phyloP scores from a whole-genome alignment of 2,113 vertebrate genomes.

The Lophochroa leadbeateri region DNA sequence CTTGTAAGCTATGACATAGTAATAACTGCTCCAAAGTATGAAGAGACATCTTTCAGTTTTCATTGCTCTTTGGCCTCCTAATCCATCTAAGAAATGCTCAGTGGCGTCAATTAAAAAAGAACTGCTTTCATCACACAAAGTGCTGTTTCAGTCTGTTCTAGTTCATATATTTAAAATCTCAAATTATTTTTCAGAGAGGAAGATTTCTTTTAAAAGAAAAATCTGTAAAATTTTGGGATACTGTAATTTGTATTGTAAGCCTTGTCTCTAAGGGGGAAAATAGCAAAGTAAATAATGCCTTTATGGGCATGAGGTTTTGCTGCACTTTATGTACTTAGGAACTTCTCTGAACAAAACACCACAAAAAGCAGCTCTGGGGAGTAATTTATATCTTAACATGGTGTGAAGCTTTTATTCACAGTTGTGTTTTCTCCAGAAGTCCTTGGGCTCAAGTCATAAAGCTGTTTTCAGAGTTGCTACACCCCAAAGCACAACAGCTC shows the following conservation, averaged over 20 bases:
- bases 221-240: not conserved
- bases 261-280: not conserved
- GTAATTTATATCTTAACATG: not conserved
- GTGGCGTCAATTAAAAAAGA: not conserved
- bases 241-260: not conserved
- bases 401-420: not conserved
- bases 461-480: not conserved
- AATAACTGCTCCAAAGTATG: not conserved
- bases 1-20: not conserved
- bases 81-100: not conserved
- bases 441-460: not conserved
- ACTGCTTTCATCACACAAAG: not conserved
- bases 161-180: not conserved
- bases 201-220: not conserved
- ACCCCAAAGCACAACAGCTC: not conserved
- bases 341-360: not conserved
- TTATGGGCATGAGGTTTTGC: not conserved
- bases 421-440: not conserved
- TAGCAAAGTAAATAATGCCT: not conserved
- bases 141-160: not conserved
- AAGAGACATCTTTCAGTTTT: not conserved
- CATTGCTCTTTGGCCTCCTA: not conserved
- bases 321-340: not conserved
- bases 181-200: not conserved
- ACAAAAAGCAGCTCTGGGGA: not conserved